Evolutionary conservation across 1,140 invertebrate genomes (phyloP).

Genomic region (Macrobrachium nipponense): DNA sequence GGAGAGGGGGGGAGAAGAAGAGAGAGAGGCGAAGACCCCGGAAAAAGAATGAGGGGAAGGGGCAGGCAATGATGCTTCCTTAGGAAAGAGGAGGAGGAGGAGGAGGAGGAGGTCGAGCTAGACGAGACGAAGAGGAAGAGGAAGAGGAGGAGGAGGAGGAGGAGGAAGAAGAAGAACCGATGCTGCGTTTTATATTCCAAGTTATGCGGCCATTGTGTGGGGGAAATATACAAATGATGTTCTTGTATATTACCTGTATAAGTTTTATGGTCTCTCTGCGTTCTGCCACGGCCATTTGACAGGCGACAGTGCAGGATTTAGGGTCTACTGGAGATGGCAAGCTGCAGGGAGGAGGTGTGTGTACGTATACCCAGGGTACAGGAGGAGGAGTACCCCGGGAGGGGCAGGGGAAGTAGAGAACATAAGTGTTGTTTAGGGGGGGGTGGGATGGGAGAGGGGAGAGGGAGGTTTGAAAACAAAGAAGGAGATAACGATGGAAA

Average conservation of each 20-base stretch:
- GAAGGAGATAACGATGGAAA: no score
- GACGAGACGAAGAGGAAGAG: neutral
- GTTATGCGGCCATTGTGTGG: conserved; percentile 32
- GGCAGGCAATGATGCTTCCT: neutral
- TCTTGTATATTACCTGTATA: conserved; percentile 37
- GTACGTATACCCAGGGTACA: neutral
- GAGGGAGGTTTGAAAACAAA: no score
- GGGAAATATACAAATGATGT: conserved; percentile 42
- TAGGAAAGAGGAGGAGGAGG: neutral
- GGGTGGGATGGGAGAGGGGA: neutral
- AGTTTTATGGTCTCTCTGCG: conserved; percentile 20
- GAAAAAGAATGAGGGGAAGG: neutral
- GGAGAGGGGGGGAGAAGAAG: conserved; percentile 5
- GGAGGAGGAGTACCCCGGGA: neutral
- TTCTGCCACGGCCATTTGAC: conserved; percentile 26
- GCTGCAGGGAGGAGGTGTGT: neutral
- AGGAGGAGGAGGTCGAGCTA: neutral
- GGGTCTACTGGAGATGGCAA: conserved; percentile 8
- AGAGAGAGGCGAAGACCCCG: neutral
- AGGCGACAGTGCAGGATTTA: conserved; percentile 25
- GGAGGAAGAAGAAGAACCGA: conserved; percentile 1
- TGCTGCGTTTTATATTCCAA: conserved; percentile 27
- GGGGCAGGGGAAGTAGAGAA: neutral
- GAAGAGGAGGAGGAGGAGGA: neutral
- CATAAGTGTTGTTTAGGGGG: neutral